Evolutionary conservation across 2,113 vertebrate genomes (phyloP).

Genomic region (Psilopsiagon aurifrons): DNA sequence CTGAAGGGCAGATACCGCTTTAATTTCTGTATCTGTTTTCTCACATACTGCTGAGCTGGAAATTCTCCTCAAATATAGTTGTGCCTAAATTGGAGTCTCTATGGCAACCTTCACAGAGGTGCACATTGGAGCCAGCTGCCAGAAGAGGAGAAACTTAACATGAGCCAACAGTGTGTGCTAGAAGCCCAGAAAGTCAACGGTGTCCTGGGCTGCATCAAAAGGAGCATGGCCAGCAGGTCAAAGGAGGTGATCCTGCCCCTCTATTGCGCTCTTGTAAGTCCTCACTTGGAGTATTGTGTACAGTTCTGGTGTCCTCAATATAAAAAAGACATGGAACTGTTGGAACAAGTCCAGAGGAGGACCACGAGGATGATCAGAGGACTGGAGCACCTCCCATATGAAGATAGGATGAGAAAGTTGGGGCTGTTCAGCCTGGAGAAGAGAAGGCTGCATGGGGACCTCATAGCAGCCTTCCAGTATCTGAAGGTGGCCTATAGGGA

Average conservation of each 20-base stretch:
- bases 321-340: not conserved
- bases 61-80: constrained; percentile 31
- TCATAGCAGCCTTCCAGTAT: not conserved
- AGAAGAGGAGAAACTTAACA: not conserved
- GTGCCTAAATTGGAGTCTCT: constrained; percentile 27
- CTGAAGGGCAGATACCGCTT: not conserved
- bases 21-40: not conserved
- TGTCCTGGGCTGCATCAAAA: not conserved
- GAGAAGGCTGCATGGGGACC: not conserved
- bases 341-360: not conserved
- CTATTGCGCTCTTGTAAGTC: not conserved
- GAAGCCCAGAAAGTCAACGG: not conserved
- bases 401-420: too few species aligned
- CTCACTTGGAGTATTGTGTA: not conserved
- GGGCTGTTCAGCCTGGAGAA: not conserved
- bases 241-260: not conserved
- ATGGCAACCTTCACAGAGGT: constrained; percentile 50
- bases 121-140: not conserved
- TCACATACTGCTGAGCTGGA: not conserved
- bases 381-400: too few species aligned
- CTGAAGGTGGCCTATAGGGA: not conserved
- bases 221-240: rapidly evolving
- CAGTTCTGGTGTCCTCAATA: not conserved
- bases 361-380: too few species aligned
- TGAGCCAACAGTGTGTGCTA: not conserved